Conservation (phyloP, 2,888 invertebrate species). For the Eupithecia subfuscata region DNA sequence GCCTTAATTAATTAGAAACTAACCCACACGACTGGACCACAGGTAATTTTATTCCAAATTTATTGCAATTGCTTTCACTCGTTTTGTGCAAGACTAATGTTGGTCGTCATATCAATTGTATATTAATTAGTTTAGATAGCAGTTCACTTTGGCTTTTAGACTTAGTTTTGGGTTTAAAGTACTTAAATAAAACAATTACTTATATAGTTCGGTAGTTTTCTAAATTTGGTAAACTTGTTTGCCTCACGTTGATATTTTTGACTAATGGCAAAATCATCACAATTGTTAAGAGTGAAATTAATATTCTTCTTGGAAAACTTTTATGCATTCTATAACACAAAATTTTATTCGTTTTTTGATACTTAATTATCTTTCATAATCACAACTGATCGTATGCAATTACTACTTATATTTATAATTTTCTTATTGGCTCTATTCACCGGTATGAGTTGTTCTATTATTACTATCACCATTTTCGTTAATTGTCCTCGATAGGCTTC, state of each 20-base stretch:
- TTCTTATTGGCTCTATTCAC: constrained; percentile 58
- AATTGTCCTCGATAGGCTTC: constrained; percentile 58
- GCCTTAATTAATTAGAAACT: constrained; percentile 45
- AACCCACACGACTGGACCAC: constrained; percentile 66
- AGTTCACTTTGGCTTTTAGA: constrained; percentile 62
- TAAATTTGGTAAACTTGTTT: constrained; percentile 55
- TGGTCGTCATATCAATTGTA: constrained; percentile 32
- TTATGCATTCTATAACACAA: constrained; percentile 50
- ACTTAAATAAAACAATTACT: constrained; percentile 38
- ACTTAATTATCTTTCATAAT: constrained; percentile 49
- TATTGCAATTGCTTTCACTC: constrained; percentile 50
- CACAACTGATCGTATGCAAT: constrained; percentile 40
- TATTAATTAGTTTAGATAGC: constrained; percentile 48
- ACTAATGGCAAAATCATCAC: constrained; percentile 82
- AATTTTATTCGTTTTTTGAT: constrained; percentile 45
- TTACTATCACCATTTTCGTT: constrained; percentile 57
- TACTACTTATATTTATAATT: constrained; percentile 46
- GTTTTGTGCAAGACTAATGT: constrained; percentile 33
- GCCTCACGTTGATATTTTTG: constrained; percentile 61
- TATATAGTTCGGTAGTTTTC: constrained; percentile 48
- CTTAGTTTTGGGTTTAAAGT: constrained; percentile 51
- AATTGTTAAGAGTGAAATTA: constrained; percentile 78
- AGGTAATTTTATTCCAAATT: constrained; percentile 66
- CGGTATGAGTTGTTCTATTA: constrained; percentile 56
- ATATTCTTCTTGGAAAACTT: constrained; percentile 50